Evolutionary conservation across 1,140 invertebrate species (phyloP), one percentile per base, ranked within the genome.

Genomic region (Drosophila murphyi): DNA sequence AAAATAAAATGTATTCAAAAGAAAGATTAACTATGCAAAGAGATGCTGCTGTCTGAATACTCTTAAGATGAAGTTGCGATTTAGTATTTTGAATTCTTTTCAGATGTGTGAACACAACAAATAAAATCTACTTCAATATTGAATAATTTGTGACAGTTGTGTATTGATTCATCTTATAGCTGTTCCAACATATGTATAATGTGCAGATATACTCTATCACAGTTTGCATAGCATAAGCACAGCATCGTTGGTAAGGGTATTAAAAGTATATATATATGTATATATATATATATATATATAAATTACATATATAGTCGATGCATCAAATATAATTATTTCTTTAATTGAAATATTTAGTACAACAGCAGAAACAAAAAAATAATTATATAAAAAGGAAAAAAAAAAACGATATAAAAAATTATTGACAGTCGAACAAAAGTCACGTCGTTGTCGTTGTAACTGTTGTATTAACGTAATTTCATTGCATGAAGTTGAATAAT

Each of bases 271-370:
- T 20, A 20, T 20, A 20, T 57, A 57, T 50, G 34, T n/a, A 32
- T 31, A 31, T 12, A 12, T 43, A 20, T 20, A 20, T 20, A 20
- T n/a, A 32, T 31, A 31, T 51, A 69, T 63, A 47, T 64, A 52
- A 64, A 64, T 48, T 20, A 20, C 20, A 20, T 20, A 20, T 20
- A 20, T 8, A 64, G 74, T 74, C 41, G 59, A 54, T 80, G 62
- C 83, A 87, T 87, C 82, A 82, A 79, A 88, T 77, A 69, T 87
- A 87, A 87, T 87, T 87, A 87, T 88, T 87, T 87, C 83, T 88
- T 88, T 87, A 87, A 87, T 87, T 87, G 88, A 87, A 88, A 87
- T 87, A 87, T 86, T 87, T 86, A 79, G 72, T 60, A 68, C 69
- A 71, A 62, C 75, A 74, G 78, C 75, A 51, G 20, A 20, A 20